Evolutionary conservation across 64 coral and sea anemone species (phyloP).

Genomic region (Trachythela sp.): DNA sequence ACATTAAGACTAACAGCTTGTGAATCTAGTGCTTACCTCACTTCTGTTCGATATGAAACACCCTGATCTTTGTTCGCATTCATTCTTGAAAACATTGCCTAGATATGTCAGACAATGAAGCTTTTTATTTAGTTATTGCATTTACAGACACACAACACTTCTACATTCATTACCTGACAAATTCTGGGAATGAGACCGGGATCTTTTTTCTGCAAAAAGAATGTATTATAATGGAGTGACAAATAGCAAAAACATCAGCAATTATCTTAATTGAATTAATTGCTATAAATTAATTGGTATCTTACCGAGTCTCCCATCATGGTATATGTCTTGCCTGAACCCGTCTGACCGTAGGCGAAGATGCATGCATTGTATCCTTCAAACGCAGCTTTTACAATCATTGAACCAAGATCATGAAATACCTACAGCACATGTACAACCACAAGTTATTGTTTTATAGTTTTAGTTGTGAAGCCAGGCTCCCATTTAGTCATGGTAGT

Average conservation of each 20-base stretch:
- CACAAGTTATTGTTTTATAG: not conserved
- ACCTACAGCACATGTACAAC: conserved; percentile 47
- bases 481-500: no score
- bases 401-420: conserved; percentile 79
- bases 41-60: conserved; percentile 88
- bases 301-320: conserved; percentile 72
- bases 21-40: conserved; percentile 16
- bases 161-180: conserved; percentile 34
- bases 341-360: conserved; percentile 96
- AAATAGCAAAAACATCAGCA: no score
- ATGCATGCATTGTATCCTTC: conserved; percentile 97
- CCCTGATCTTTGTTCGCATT: conserved; percentile 59
- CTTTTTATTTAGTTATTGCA: not conserved
- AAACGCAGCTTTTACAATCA: conserved; percentile 86
- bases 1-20: no score
- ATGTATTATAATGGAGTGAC: not conserved
- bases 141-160: no score
- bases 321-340: conserved; percentile 83
- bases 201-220: conserved; percentile 26
- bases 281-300: not conserved
- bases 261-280: no score
- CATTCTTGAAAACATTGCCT: conserved; percentile 81
- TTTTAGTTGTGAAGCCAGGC: not conserved
- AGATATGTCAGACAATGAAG: not conserved
- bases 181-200: conserved; percentile 85